Evolutionary conservation across 2,888 invertebrate species (phyloP).

Genomic region (Diaprepes abbreviatus): DNA sequence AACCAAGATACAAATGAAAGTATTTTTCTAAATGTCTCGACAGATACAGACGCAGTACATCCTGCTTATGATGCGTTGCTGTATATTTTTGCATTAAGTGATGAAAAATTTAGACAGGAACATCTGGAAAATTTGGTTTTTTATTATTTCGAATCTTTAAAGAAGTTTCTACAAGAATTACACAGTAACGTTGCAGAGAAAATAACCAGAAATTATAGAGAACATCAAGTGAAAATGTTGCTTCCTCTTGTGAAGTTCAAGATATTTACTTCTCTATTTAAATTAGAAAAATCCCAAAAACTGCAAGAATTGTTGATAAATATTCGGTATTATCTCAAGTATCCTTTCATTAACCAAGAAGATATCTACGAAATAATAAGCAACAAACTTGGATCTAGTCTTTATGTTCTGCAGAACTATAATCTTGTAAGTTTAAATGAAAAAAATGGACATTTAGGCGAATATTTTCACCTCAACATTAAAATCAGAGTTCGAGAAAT

Average conservation of each 20-base stretch:
- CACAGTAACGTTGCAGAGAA: neutral
- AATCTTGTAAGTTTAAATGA: conserved; percentile 47
- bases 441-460: conserved; percentile 57
- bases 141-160: conserved; percentile 37
- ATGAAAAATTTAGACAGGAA: conserved; percentile 42
- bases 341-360: conserved; percentile 43
- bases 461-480: conserved; percentile 55
- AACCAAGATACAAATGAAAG: neutral
- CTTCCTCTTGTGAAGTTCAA: conserved; percentile 25
- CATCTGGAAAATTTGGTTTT: conserved; percentile 40
- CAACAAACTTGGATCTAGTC: conserved; percentile 50
- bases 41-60: neutral
- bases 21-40: neutral
- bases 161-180: neutral
- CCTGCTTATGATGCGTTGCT: conserved; percentile 40
- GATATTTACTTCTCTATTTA: neutral
- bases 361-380: conserved; percentile 53
- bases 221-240: conserved; percentile 5
- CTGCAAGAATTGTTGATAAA: conserved; percentile 10
- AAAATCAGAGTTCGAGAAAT: neutral
- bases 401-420: conserved; percentile 51
- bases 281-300: neutral
- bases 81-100: conserved; percentile 34
- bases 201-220: neutral
- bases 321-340: neutral